phyloP scores from a whole-genome alignment of 2,113 vertebrate species.

The Dromiciops gliroides region DNA sequence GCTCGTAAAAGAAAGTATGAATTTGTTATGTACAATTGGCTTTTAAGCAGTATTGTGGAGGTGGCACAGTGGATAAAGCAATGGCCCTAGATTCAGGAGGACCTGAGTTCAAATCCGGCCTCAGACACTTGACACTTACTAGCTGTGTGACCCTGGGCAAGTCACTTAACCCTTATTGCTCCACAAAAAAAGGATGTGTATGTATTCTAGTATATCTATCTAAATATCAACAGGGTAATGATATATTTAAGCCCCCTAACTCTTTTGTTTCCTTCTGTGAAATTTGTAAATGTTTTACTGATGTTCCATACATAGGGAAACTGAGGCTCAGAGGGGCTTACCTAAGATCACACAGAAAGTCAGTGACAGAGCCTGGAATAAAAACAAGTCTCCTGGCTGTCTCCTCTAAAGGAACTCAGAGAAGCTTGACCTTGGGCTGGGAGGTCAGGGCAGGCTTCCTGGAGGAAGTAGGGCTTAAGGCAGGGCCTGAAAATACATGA shows the following conservation, averaged over 20 bases:
- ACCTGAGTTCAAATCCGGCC: too few relatives aligned
- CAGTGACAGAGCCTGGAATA: not conserved
- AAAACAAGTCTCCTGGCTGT: not conserved
- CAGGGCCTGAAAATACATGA: not conserved
- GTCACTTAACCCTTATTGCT: too few relatives aligned
- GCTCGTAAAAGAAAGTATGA: not conserved
- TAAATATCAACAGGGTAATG: not conserved
- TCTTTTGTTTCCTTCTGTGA: not conserved
- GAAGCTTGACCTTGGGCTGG: not conserved
- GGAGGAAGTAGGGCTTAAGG: conserved; percentile 23
- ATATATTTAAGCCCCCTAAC: not conserved
- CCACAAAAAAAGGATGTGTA: too few relatives aligned
- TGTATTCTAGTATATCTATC: not conserved
- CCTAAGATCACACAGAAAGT: not conserved
- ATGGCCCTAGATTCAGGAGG: too few relatives aligned
- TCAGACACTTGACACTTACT: too few relatives aligned
- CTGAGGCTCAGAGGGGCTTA: not conserved
- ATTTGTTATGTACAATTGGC: not conserved
- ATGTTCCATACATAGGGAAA: not conserved
- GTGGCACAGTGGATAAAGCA: too few relatives aligned
- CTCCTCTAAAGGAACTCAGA: not conserved
- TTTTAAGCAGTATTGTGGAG: not conserved
- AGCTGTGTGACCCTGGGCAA: too few relatives aligned
- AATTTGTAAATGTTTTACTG: not conserved
- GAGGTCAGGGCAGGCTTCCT: not conserved